Conservation (phyloP, 2,888 invertebrate species). For the Standfussiana lucernea region DNA sequence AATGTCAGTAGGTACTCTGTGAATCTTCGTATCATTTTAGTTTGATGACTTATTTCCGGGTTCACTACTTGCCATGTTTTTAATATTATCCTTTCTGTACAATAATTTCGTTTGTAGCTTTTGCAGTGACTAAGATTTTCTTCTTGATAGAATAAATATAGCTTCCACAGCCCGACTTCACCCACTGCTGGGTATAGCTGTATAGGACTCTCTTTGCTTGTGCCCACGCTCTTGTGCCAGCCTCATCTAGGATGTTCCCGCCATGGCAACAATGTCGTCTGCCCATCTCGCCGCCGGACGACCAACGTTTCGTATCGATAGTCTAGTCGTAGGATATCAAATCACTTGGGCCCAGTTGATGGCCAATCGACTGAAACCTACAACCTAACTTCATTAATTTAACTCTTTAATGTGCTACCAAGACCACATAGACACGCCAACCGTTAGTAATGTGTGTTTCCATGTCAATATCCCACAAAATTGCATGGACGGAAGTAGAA, state of each 20-base stretch:
- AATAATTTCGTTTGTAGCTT: background rate
- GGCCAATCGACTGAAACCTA: background rate
- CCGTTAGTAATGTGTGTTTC: slow-evolving; percentile 61
- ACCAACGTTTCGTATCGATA: no score
- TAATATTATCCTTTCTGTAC: background rate
- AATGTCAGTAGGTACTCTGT: background rate
- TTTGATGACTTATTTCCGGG: background rate
- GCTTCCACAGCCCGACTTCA: background rate
- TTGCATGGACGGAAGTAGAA: slow-evolving; percentile 59
- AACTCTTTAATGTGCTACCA: slow-evolving; percentile 1
- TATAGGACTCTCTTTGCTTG: no score
- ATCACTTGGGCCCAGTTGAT: background rate
- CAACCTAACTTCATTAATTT: slow-evolving; percentile 4
- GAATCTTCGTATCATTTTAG: background rate
- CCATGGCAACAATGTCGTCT: no score
- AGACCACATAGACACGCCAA: slow-evolving; percentile 19
- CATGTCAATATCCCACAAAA: slow-evolving; percentile 56
- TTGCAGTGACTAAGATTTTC: background rate
- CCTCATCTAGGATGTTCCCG: no score
- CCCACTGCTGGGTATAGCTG: no score
- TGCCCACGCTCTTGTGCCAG: no score
- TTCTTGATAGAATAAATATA: background rate
- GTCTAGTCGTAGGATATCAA: background rate
- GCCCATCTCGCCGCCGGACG: no score
- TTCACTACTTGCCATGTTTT: background rate